A percentile compares a stretch with the other conserved stretches of the same genome.
phyloP scores from a whole-genome alignment of 2,797 vertebrate genomes.

The Prunella strophiata region DNA sequence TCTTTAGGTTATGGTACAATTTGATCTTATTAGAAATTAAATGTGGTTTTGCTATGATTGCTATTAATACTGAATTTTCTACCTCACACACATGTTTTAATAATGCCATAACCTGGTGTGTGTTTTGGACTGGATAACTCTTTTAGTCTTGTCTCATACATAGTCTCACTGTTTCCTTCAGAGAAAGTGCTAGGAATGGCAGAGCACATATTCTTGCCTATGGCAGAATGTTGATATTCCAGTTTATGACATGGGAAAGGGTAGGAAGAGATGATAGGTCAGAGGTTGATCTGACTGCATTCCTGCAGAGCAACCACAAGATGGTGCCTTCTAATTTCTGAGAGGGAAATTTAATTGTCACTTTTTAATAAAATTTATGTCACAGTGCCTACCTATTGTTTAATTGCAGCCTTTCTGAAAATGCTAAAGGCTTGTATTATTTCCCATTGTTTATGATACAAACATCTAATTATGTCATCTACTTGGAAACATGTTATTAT shows the following conservation, averaged over 20 bases:
- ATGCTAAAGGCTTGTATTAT: background rate
- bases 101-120: background rate
- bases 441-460: slow-evolving; percentile 46
- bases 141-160: background rate
- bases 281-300: background rate
- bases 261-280: background rate
- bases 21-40: background rate
- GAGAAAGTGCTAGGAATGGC: background rate
- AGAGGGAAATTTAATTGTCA: background rate
- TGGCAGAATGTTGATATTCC: background rate
- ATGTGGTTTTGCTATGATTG: background rate
- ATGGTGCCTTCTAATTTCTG: slow-evolving; percentile 52
- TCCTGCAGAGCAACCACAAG: slow-evolving; percentile 47
- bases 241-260: background rate
- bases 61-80: background rate
- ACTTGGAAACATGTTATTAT: slow-evolving; percentile 72
- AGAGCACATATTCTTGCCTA: background rate
- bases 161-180: background rate
- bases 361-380: background rate
- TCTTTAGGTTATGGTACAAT: background rate
- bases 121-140: background rate
- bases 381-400: slow-evolving; percentile 24
- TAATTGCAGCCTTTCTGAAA: slow-evolving; percentile 8
- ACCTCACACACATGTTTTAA: background rate
- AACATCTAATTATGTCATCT: slow-evolving; percentile 61